Conservation (phyloP, 2,888 invertebrate species). For the Pollenia amentaria region DNA sequence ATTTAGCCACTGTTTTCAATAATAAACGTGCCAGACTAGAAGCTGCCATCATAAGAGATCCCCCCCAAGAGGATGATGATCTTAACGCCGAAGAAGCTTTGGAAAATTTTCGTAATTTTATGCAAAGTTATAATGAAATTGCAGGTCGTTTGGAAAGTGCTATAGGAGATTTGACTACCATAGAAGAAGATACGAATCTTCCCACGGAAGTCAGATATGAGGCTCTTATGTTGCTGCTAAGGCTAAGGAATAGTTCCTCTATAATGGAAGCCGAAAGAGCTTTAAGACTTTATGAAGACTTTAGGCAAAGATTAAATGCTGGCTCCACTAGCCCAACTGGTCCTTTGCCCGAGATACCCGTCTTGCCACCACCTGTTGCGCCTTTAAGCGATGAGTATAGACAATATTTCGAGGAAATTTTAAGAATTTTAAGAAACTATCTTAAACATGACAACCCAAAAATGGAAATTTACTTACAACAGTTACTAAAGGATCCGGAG, state of each 20-base stretch:
- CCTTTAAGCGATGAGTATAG: constrained; percentile 28
- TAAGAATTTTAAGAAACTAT: constrained; percentile 27
- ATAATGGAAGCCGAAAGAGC: constrained; percentile 37
- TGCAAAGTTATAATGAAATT: background rate
- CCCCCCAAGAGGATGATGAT: background rate
- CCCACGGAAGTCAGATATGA: background rate
- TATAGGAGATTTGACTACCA: background rate
- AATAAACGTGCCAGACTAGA: constrained; percentile 9
- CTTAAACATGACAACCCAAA: background rate
- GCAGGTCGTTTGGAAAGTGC: background rate
- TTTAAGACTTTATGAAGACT: constrained; percentile 22
- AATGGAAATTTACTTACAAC: constrained; percentile 10
- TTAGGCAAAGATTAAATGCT: background rate
- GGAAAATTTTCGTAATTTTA: constrained; percentile 29
- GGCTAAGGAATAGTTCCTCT: constrained; percentile 24
- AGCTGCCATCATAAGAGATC: background rate
- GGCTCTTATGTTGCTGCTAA: constrained; percentile 23
- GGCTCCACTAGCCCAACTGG: background rate
- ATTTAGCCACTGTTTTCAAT: constrained; percentile 33
- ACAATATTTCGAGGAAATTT: constrained; percentile 45
- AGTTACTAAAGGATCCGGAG: constrained; percentile 14
- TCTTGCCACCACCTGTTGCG: background rate
- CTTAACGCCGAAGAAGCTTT: constrained; percentile 28
- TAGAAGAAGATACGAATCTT: background rate
- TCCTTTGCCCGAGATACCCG: background rate